Percentiles rank a stretch among this genome's conserved stretches.
These are phyloP conservation scores for Sapajus apella DNA, from an alignment of 2,113 vertebrate genomes.

Conservation along the genomic window DNA sequence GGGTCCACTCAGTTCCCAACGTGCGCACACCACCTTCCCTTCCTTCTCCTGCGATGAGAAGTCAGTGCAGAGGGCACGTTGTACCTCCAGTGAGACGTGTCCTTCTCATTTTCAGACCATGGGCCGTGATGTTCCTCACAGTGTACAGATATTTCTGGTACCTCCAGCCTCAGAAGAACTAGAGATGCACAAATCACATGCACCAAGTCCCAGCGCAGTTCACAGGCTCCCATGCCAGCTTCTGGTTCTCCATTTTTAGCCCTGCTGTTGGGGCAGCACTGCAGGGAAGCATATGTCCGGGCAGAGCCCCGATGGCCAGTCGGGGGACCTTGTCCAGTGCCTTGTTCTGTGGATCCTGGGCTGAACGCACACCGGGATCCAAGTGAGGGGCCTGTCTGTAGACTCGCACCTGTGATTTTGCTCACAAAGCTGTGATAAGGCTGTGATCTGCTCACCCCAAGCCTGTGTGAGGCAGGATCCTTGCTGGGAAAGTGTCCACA, in stretches of 20 bases:
- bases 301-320: fast-evolving
- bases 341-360: too few relatives aligned
- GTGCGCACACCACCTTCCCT: fast-evolving
- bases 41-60: fast-evolving
- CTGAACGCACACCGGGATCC: fast-evolving
- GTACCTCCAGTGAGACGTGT: fast-evolving
- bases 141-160: fast-evolving
- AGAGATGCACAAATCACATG: background rate
- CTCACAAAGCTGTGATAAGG: fast-evolving
- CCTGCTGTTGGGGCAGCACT: background rate
- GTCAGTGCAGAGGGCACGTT: fast-evolving
- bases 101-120: background rate
- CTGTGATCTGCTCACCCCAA: fast-evolving
- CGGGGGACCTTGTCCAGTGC: fast-evolving
- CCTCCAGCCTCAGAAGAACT: fast-evolving
- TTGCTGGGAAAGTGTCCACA: fast-evolving
- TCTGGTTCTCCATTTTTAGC: fast-evolving
- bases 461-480: background rate
- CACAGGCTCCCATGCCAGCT: fast-evolving
- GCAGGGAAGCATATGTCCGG: fast-evolving
- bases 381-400: too few relatives aligned
- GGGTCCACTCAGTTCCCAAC: fast-evolving
- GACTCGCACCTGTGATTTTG: fast-evolving
- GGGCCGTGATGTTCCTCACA: fast-evolving
- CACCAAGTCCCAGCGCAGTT: too few relatives aligned